Conservation (phyloP, 2,113 vertebrate genomes). For the Zingel zingel region DNA sequence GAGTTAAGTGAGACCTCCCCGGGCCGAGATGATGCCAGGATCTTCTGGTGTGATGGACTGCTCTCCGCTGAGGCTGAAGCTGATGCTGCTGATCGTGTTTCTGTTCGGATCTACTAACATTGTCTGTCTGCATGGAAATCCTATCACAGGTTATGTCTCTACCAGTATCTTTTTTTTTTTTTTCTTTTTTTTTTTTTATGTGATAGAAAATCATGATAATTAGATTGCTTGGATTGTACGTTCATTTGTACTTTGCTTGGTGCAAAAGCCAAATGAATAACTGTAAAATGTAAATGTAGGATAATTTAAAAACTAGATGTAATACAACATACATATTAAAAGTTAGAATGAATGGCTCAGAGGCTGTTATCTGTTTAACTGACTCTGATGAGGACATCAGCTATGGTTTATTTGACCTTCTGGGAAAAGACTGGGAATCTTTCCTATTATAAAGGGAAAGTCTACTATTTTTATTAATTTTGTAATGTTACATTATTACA, state of each 20-base stretch:
- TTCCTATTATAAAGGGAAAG: background rate
- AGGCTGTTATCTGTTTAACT: background rate
- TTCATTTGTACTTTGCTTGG: background rate
- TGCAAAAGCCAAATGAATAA: background rate
- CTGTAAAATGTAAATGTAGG: background rate
- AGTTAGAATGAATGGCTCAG: background rate
- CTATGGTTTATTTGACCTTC: background rate
- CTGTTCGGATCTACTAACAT: slow-evolving; percentile 25
- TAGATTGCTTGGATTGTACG: background rate
- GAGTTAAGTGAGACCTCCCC: background rate
- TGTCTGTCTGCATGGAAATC: slow-evolving; percentile 16
- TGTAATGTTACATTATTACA: background rate
- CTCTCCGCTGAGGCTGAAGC: background rate
- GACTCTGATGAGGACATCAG: background rate
- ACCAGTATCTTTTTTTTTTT: background rate
- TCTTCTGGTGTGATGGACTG: slow-evolving; percentile 10
- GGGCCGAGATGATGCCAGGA: background rate
- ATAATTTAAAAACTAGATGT: background rate
- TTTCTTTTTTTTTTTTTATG: background rate
- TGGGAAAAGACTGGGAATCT: background rate
- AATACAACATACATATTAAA: background rate
- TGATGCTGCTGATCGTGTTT: slow-evolving; percentile 9
- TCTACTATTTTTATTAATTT: background rate
- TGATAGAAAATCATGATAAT: background rate
- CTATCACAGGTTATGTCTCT: slow-evolving; percentile 54